Base-by-base conservation (phyloP, 1,140 invertebrate genomes). In the Penaeus chinensis region DNA sequence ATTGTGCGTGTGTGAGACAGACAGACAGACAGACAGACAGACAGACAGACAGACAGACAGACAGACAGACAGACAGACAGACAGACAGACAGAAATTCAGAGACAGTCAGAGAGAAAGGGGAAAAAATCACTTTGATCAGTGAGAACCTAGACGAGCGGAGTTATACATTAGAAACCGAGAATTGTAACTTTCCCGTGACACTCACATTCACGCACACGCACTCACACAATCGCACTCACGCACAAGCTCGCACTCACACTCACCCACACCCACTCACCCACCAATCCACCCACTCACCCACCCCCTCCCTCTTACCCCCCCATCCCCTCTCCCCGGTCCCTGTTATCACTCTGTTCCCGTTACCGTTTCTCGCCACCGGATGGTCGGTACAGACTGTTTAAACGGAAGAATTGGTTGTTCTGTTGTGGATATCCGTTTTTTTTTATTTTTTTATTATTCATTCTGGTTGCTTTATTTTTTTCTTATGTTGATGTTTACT, bases 31-130 rank as follows among this genome's bases (percentile, higher is more conserved):
- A 65, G n/a, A 27, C 22, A 8, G 8, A 71, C 27, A 54, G 80
- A 65, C 27, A 62, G 60, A 63, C 54, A 82, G 80, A 63, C 54
- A 27, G 80, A 63, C 22, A 63, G 80, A 27, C 19, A 65, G 80
- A 37, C 19, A 63, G 80, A 65, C 60, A 37, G 62, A 65, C 18
- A 65, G 62, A 65, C 11, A 65, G 7, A 65, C 18, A 65, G 54
- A 65, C 18, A 65, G 60, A 32, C 60, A 27, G 80, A n/a, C 18
- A 82, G 80, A 27, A 22, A 71, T 18, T 22, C 3, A 71, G 24
- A 47, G 47, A 47, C 7, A 47, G 47, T 10, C 7, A 47, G 47
- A 47, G 47, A 47, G 47, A 47, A 13, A 47, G 66, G 27, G 20
- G 22, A 27, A 69, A 27, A 69, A 18, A n/a, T 69, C 20, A 11